Conservation (phyloP, 1,140 invertebrate genomes). For the Aphidius ervi region DNA sequence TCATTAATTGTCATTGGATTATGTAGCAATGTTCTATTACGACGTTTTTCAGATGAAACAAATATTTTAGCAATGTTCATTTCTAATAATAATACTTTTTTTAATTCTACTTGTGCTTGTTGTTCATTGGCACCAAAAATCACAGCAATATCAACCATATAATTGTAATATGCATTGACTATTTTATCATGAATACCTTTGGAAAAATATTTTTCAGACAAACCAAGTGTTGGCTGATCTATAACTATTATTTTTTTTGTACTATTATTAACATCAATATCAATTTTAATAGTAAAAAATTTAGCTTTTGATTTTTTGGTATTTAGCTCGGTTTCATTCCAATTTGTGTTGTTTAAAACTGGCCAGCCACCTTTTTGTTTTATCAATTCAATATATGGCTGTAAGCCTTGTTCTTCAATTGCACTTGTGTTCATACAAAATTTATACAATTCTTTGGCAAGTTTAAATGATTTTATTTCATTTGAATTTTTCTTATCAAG, state of each 20-base stretch:
- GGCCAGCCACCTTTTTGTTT: too few species aligned
- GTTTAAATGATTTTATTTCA: too few species aligned
- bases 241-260: constrained; percentile 80
- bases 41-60: constrained; percentile 81
- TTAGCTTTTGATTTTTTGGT: too few species aligned
- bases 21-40: constrained; percentile 87
- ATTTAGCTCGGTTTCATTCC: too few species aligned
- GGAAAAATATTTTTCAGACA: constrained; percentile 84
- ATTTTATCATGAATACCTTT: constrained; percentile 77
- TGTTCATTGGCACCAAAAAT: constrained; percentile 76
- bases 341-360: too few species aligned
- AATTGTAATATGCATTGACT: constrained; percentile 74
- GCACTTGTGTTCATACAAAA: too few species aligned
- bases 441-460: too few species aligned
- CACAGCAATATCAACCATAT: constrained; percentile 83
- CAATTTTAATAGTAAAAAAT: too few species aligned
- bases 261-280: too few species aligned
- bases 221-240: constrained; percentile 85
- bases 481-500: too few species aligned
- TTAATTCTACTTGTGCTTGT: constrained; percentile 69
- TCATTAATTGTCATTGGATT: constrained; percentile 82
- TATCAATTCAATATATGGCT: too few species aligned
- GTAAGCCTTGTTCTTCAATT: too few species aligned
- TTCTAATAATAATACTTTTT: constrained; percentile 85
- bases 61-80: constrained; percentile 90